phyloP scores from a whole-genome alignment of 2,797 vertebrate species.

The Sebastes baramenuke region DNA sequence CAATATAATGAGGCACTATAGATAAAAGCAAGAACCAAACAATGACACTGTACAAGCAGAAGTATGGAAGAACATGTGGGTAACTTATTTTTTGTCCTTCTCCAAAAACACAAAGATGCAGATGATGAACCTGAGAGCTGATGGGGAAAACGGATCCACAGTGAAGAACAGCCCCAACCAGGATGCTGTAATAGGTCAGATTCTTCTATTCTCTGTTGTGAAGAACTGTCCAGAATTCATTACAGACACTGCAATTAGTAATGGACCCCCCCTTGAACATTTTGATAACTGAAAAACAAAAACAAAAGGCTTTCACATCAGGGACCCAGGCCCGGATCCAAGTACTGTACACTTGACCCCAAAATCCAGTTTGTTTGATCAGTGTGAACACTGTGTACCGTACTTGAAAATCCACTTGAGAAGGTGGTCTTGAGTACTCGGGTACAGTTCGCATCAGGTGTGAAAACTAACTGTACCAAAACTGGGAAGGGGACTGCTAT shows the following conservation, averaged over 20 bases:
- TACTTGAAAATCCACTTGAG: too few species aligned
- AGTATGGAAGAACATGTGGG: not conserved
- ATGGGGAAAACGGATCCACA: conserved; percentile 83
- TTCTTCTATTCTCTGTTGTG: conserved; percentile 1
- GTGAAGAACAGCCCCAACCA: conserved; percentile 79
- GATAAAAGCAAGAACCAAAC: not conserved
- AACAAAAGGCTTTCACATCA: too few species aligned
- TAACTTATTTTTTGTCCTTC: conserved; percentile 1
- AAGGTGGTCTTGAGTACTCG: too few species aligned
- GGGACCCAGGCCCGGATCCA: too few species aligned
- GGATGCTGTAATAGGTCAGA: conserved; percentile 87
- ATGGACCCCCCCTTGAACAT: not conserved
- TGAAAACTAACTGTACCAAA: too few species aligned
- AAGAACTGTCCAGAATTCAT: not conserved
- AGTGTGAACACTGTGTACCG: too few species aligned
- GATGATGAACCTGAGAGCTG: conserved; percentile 78
- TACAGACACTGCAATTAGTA: not conserved
- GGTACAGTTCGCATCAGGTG: too few species aligned
- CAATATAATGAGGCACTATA: not conserved
- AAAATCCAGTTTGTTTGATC: fast-evolving
- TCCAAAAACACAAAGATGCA: conserved; percentile 56
- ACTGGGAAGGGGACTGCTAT: too few species aligned
- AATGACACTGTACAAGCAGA: not conserved
- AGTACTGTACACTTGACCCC: too few species aligned
- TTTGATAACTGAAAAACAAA: not conserved